phyloP scores from a whole-genome alignment of 2,113 vertebrate species.

The Nesospiza acunhae region DNA sequence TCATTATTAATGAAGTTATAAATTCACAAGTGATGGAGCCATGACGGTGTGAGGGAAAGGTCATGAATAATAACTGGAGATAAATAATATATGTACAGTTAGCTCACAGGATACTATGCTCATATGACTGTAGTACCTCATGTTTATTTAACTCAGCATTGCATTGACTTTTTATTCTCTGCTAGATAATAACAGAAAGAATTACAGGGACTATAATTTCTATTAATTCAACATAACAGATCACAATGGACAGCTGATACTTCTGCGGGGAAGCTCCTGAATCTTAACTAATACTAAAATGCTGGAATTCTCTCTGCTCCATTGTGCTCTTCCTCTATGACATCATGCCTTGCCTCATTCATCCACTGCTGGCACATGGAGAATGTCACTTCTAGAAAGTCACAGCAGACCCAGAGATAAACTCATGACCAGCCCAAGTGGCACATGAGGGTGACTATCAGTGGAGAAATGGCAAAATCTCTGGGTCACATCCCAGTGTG shows the following conservation, averaged over 20 bases:
- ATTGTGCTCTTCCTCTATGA: not conserved
- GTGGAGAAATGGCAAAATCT: not conserved
- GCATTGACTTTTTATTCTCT: slow-evolving; percentile 42
- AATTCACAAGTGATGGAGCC: slow-evolving; percentile 56
- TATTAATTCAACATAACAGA: not conserved
- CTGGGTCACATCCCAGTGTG: not conserved
- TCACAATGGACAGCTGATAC: not conserved
- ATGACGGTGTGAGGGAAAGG: slow-evolving; percentile 18
- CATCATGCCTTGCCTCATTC: not conserved
- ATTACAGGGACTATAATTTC: slow-evolving; percentile 2
- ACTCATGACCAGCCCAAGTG: not conserved
- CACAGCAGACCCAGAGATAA: not conserved
- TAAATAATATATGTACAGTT: slow-evolving; percentile 68
- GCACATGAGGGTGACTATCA: not conserved
- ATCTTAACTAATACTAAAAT: not conserved
- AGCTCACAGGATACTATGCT: slow-evolving; percentile 50
- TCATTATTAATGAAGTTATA: slow-evolving; percentile 69
- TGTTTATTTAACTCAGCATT: slow-evolving; percentile 60
- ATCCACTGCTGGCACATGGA: not conserved
- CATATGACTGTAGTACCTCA: slow-evolving; percentile 38
- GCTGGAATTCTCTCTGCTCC: not conserved
- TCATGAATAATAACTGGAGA: slow-evolving; percentile 63
- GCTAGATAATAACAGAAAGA: not conserved
- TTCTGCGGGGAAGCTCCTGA: not conserved
- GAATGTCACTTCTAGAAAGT: not conserved